Conservation (phyloP, 2,113 vertebrate species). For the Hiodon tergisus region DNA sequence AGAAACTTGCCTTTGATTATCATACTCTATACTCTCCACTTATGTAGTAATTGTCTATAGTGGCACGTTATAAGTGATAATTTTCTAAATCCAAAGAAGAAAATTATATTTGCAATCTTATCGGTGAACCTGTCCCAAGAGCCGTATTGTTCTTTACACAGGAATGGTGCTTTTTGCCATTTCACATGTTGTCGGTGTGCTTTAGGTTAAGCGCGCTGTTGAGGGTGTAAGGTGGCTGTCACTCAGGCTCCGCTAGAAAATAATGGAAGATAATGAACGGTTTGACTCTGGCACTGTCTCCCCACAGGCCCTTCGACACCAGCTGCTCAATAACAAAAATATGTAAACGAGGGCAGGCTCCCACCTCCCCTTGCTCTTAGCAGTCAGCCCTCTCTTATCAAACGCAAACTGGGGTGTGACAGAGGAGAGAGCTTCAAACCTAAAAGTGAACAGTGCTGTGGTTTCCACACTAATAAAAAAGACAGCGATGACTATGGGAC, state of each 20-base stretch:
- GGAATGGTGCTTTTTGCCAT: no score
- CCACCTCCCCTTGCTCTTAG: constrained; percentile 6
- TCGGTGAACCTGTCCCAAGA: no score
- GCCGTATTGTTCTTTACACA: no score
- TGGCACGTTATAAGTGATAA: no score
- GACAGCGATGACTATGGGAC: background rate
- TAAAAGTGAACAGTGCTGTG: constrained; percentile 8
- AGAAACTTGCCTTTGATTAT: no score
- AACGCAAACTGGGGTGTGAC: constrained; percentile 18
- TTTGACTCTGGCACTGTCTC: constrained; percentile 53
- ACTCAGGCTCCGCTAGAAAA: constrained; percentile 66
- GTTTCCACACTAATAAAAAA: background rate
- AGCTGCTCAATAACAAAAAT: constrained; percentile 80
- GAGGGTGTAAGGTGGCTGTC: constrained; percentile 57
- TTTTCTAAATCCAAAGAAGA: no score
- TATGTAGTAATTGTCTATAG: no score
- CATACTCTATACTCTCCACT: no score
- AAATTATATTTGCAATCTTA: no score
- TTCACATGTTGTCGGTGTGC: background rate
- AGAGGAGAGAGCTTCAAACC: background rate
- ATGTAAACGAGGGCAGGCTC: constrained; percentile 67
- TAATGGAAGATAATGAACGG: constrained; percentile 67
- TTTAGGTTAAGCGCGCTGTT: constrained; percentile 42
- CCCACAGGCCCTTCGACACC: constrained; percentile 60
- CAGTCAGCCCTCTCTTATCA: constrained; percentile 32